A percentile compares a stretch with the other conserved stretches of the same genome.
These are phyloP conservation scores for Trichogramma evanescens DNA, from an alignment of 2,888 invertebrate genomes.

Conservation along the genomic window DNA sequence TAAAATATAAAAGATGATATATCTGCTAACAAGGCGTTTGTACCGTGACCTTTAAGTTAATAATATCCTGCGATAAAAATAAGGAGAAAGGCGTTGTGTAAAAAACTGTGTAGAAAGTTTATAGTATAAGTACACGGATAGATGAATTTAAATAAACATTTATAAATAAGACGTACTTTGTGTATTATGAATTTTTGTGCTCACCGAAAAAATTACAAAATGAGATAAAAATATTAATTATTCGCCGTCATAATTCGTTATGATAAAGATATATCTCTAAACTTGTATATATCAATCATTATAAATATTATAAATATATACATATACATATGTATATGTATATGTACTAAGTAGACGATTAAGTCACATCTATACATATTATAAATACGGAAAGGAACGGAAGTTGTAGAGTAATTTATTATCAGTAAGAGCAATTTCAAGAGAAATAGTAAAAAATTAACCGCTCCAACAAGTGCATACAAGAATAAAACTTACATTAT, in stretches of 20 bases:
- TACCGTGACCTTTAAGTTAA: conserved; percentile 16
- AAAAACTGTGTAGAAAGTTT: conserved; percentile 34
- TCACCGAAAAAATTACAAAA: conserved; percentile 1
- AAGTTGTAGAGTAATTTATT: conserved; percentile 14
- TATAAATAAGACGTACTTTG: conserved; percentile 31
- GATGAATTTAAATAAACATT: not conserved
- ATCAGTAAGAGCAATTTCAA: conserved; percentile 14
- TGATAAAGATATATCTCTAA: conserved; percentile 15
- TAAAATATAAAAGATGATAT: conserved; percentile 1
- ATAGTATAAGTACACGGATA: conserved; percentile 7
- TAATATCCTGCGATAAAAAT: conserved; percentile 27
- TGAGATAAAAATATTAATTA: not conserved
- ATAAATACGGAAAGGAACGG: conserved; percentile 22
- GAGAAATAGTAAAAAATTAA: conserved; percentile 19
- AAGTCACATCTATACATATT: conserved; percentile 20
- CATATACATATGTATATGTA: conserved; percentile 31
- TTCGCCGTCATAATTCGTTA: not conserved
- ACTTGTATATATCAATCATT: conserved; percentile 31
- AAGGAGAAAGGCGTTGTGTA: conserved; percentile 32
- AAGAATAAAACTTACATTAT: conserved; percentile 33
- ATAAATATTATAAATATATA: conserved; percentile 38
- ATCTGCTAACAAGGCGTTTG: conserved; percentile 3
- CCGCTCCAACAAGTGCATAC: conserved; percentile 35
- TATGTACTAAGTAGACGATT: conserved; percentile 21
- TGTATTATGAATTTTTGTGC: conserved; percentile 29